Evolutionary conservation across 2,888 invertebrate genomes (phyloP).

Genomic region (Nasonia oneida): DNA sequence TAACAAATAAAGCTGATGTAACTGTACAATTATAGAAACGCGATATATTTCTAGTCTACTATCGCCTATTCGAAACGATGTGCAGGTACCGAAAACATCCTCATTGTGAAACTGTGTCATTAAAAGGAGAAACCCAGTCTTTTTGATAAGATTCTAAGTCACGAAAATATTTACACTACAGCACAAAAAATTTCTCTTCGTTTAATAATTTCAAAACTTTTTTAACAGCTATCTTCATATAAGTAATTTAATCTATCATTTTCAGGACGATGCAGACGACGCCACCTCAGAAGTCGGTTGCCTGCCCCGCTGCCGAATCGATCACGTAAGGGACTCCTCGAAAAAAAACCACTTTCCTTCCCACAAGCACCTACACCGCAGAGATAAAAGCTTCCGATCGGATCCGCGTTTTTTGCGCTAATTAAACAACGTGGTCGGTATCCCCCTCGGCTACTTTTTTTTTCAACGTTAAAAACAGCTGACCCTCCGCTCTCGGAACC

Average conservation of each 20-base stretch:
- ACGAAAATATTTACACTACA: neutral
- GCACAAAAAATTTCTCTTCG: neutral
- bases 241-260: conserved; percentile 65
- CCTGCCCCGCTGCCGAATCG: conserved; percentile 85
- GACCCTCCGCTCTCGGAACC: neutral
- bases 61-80: neutral
- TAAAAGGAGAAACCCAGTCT: neutral
- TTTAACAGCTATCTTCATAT: too few species aligned
- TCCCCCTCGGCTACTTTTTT: neutral
- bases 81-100: neutral
- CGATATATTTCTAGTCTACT: too few species aligned
- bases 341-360: neutral
- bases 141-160: neutral
- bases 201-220: too few species aligned
- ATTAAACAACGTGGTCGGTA: neutral
- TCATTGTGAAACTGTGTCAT: neutral
- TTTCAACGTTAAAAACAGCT: neutral
- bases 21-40: too few species aligned
- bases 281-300: conserved; percentile 86
- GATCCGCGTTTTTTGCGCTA: conserved; percentile 6
- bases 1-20: too few species aligned
- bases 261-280: conserved; percentile 87
- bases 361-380: neutral
- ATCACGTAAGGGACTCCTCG: conserved; percentile 82
- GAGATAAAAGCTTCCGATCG: neutral